Conservation (phyloP, 2,888 invertebrate genomes). For the Iselma pallidipennis region DNA sequence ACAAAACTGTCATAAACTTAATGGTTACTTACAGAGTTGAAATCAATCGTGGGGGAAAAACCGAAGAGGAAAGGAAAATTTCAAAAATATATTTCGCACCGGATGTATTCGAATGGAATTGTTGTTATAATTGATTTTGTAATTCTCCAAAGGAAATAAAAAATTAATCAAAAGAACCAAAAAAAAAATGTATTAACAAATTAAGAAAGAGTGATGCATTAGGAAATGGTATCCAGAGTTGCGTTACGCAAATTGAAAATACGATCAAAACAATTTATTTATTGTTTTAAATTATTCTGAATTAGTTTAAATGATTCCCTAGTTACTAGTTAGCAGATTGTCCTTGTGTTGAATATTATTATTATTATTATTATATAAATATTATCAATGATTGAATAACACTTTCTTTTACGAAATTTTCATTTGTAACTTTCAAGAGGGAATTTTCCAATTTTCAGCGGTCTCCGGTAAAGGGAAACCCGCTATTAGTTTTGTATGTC, state of each 20-base stretch:
- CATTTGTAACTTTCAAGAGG: too few relatives aligned
- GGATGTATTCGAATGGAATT: too few relatives aligned
- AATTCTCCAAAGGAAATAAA: too few relatives aligned
- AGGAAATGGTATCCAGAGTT: background rate
- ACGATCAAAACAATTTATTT: constrained; percentile 17
- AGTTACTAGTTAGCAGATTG: constrained; percentile 1
- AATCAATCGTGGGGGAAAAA: background rate
- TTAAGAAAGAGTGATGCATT: background rate
- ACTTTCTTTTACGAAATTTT: background rate
- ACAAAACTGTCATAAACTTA: background rate
- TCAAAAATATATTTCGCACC: too few relatives aligned
- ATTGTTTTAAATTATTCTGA: constrained; percentile 22
- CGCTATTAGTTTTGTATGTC: too few relatives aligned
- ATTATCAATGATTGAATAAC: background rate
- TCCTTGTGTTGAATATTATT: constrained; percentile 10
- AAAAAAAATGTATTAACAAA: too few relatives aligned
- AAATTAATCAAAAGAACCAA: too few relatives aligned
- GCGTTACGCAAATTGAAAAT: background rate
- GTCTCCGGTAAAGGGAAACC: too few relatives aligned
- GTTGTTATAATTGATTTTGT: too few relatives aligned
- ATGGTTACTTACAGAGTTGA: background rate
- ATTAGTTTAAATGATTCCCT: constrained; percentile 20
- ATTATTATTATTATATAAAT: too few relatives aligned
- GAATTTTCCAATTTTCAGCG: too few relatives aligned
- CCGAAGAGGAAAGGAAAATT: too few relatives aligned